Base-by-base conservation (phyloP, 2,113 vertebrate species). In the Cryptoleucopteryx plumbea region DNA sequence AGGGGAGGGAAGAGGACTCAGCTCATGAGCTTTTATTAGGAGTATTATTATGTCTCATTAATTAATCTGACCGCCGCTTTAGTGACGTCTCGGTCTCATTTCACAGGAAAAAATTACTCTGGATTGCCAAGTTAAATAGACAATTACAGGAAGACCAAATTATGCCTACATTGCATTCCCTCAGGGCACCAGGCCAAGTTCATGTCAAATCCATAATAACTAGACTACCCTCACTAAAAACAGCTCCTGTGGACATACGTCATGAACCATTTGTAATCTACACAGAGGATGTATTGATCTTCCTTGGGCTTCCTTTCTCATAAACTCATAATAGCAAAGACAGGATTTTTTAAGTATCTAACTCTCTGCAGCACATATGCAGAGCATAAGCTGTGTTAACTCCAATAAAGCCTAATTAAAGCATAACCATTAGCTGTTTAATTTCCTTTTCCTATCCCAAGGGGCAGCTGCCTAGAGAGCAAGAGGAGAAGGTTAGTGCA, bases 61-160 rank as follows among this genome's bases (percentile, higher is more conserved):
- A 98, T 98, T 98, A 98, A 98, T 97, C 97, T 96, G 94, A 92
- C 94, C 87, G 21, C 93, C 88, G 96, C 97, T 98, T 95, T 97
- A 94, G 97, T 98, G 99, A 99, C 98, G 98, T 99, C 98, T 96
- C 68, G 52, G 95, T 97, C 98, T 98, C 98, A 97, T 98, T 98
- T 98, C 97, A 98, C 98, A 98, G 98, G 98, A 98, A 98, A 98
- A 98, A 99, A 98, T 98, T 97, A 96, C 97, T 87, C 93, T 97
- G 94, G 97, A 98, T 98, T 98, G 97, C 98, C 98, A 98, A 98
- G 98, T 98, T 97, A 98, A 98, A 98, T 97, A 98, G 99, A 99
- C 99, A 99, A 99, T 99, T 98, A 98, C 99, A 99, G 99, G 99
- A 99, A 99, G 98, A 98, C 98, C 97, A 98, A 98, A 99, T 99